These are phyloP conservation scores for Lordiphosa fenestrarum DNA, from an alignment of 2,888 invertebrate species.

Conservation along the genomic window DNA sequence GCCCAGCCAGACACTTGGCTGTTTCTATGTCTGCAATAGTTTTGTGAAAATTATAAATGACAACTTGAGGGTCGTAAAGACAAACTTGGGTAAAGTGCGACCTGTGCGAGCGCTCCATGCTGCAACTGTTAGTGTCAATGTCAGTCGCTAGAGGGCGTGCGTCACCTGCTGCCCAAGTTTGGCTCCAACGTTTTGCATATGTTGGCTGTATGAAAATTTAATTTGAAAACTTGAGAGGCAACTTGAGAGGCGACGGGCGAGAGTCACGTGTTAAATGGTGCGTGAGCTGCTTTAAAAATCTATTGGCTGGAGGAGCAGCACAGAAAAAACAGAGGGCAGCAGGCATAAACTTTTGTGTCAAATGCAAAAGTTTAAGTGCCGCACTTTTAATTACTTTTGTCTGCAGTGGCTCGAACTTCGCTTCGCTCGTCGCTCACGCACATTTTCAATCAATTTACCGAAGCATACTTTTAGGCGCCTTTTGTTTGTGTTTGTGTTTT, in stretches of 20 bases:
- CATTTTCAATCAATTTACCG: conserved; percentile 68
- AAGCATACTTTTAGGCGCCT: conserved; percentile 48
- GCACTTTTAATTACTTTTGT: conserved; percentile 72
- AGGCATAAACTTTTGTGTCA: conserved; percentile 62
- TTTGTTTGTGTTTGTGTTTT: conserved; percentile 42
- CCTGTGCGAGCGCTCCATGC: conserved; percentile 11
- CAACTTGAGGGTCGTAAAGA: conserved; percentile 33
- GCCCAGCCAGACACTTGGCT: conserved; percentile 19
- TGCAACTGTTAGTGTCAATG: conserved; percentile 58
- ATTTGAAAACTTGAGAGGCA: conserved; percentile 55
- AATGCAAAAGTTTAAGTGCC: conserved; percentile 64
- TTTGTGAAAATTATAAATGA: conserved; percentile 36
- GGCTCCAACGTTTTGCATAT: conserved; percentile 33
- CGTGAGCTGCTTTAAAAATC: conserved; percentile 50
- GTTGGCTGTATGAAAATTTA: conserved; percentile 48
- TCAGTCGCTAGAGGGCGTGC: conserved; percentile 44
- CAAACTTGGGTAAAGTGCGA: conserved; percentile 31
- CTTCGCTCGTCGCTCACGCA: conserved; percentile 19
- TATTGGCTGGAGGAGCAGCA: conserved; percentile 29
- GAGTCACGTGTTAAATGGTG: conserved; percentile 50
- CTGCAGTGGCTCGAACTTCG: conserved; percentile 28
- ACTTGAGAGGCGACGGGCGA: not conserved
- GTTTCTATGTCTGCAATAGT: conserved; percentile 12
- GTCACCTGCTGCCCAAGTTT: conserved; percentile 39
- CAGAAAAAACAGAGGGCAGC: conserved; percentile 13